Percentiles rank a stretch among this genome's conserved stretches.
Conservation (phyloP, 2,888 invertebrate species). For the Dynastes hyllus region DNA sequence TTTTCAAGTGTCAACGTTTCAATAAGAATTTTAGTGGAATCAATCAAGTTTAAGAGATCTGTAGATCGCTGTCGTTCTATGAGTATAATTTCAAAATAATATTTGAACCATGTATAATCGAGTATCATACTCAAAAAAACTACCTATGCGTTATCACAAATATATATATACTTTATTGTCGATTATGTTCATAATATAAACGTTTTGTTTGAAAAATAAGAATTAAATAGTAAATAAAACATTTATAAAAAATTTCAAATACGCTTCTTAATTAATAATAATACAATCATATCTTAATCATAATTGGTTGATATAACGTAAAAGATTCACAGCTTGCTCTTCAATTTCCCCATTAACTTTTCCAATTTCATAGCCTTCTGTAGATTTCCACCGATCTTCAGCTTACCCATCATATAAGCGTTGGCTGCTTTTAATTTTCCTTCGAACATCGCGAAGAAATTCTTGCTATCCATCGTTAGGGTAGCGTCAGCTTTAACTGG, state of each 20-base stretch:
- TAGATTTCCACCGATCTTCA: conserved; percentile 94
- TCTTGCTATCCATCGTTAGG: conserved; percentile 86
- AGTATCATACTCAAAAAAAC: too few relatives aligned
- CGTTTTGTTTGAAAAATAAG: background rate
- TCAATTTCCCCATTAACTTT: conserved; percentile 88
- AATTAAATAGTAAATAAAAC: background rate
- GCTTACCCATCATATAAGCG: conserved; percentile 97
- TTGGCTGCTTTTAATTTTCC: conserved; percentile 92
- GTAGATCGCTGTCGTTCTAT: too few relatives aligned
- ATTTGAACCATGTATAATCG: too few relatives aligned
- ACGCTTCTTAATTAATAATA: background rate
- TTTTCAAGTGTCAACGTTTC: too few relatives aligned
- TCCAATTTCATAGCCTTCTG: conserved; percentile 97
- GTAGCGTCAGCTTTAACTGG: conserved; percentile 84
- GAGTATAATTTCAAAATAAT: too few relatives aligned
- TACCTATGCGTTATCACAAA: too few relatives aligned
- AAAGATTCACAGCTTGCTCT: conserved; percentile 75
- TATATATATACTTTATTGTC: too few relatives aligned
- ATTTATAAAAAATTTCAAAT: background rate
- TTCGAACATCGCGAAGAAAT: conserved; percentile 87
- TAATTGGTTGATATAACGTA: background rate
- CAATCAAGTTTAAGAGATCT: too few relatives aligned
- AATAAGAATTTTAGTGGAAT: too few relatives aligned
- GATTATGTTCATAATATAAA: too few relatives aligned
- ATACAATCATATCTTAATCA: background rate